A percentile compares a stretch with the other conserved stretches of the same genome.
Evolutionary conservation across 2,888 invertebrate species (phyloP).

Genomic region (Conomelus anceps): DNA sequence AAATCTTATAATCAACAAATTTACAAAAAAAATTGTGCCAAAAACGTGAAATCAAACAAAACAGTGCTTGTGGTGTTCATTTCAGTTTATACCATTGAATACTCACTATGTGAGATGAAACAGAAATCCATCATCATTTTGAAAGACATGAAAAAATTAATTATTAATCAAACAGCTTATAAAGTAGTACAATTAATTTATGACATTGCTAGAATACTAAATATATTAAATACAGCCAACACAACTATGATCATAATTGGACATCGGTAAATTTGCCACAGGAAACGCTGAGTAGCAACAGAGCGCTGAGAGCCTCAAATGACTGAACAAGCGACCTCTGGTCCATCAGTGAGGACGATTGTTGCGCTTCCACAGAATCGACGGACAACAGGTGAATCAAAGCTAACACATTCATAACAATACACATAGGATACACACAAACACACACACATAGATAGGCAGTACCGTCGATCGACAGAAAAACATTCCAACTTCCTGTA

Average conservation of each 20-base stretch:
- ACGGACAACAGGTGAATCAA: conserved; percentile 6
- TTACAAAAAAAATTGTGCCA: too few species aligned
- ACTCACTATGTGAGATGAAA: not conserved
- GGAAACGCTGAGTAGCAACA: not conserved
- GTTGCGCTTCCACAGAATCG: not conserved
- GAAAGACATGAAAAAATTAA: not conserved
- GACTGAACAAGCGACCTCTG: not conserved
- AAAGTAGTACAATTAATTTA: not conserved
- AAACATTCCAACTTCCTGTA: not conserved
- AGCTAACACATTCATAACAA: not conserved
- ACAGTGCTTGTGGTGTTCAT: not conserved
- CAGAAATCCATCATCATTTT: not conserved
- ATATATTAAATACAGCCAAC: not conserved
- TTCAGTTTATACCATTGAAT: not conserved
- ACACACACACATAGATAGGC: not conserved
- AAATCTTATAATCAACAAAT: too few species aligned
- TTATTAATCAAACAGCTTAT: not conserved
- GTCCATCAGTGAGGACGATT: not conserved
- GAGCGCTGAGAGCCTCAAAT: not conserved
- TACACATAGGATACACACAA: not conserved
- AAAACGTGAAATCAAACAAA: not conserved
- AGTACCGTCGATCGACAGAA: not conserved
- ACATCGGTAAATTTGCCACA: not conserved
- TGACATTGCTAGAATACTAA: not conserved
- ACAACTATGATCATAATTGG: too few species aligned